Conservation (phyloP, 2,797 vertebrate genomes). For the Micropoecilia bifurca region DNA sequence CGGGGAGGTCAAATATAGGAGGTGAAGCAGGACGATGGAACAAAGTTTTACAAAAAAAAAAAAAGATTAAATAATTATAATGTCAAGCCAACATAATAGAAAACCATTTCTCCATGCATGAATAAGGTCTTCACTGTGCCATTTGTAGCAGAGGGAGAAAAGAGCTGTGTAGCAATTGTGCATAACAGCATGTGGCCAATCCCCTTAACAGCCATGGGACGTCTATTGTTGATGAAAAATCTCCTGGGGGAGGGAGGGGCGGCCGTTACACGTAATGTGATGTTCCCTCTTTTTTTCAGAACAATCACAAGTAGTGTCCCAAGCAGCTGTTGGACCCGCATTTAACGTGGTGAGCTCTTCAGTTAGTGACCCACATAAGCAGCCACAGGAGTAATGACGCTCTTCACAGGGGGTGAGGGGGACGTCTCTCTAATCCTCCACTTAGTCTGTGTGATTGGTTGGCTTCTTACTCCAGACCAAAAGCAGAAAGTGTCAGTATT, state of each 20-base stretch:
- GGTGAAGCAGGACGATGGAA: slow-evolving; percentile 9
- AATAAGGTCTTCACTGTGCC: slow-evolving; percentile 40
- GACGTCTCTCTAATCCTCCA: slow-evolving; percentile 61
- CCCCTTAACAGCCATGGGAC: slow-evolving; percentile 58
- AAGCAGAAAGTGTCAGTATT: slow-evolving; percentile 36
- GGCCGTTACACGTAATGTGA: slow-evolving; percentile 51
- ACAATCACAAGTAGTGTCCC: slow-evolving; percentile 47
- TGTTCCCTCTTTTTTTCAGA: slow-evolving; percentile 41
- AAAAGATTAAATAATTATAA: slow-evolving; percentile 43
- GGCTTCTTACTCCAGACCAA: slow-evolving; percentile 35
- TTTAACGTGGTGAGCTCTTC: slow-evolving; percentile 50
- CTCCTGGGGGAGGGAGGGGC: slow-evolving; percentile 43
- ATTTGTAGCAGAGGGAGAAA: slow-evolving; percentile 31
- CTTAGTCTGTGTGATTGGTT: slow-evolving; percentile 44
- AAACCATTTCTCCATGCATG: slow-evolving; percentile 6
- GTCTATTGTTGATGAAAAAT: slow-evolving; percentile 65
- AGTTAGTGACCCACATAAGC: slow-evolving; percentile 69
- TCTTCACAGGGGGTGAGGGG: slow-evolving; percentile 57
- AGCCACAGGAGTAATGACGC: slow-evolving; percentile 56
- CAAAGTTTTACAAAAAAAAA: slow-evolving; percentile 15
- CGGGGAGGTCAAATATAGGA: slow-evolving; percentile 10
- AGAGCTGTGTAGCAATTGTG: slow-evolving; percentile 45
- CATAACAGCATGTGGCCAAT: slow-evolving; percentile 64
- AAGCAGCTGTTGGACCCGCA: slow-evolving; percentile 48
- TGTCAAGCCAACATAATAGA: slow-evolving; percentile 30